Percentiles rank a stretch among this genome's conserved stretches.
Evolutionary conservation across 1,140 invertebrate species (phyloP).

Genomic region (Rhagoletis zephyria): DNA sequence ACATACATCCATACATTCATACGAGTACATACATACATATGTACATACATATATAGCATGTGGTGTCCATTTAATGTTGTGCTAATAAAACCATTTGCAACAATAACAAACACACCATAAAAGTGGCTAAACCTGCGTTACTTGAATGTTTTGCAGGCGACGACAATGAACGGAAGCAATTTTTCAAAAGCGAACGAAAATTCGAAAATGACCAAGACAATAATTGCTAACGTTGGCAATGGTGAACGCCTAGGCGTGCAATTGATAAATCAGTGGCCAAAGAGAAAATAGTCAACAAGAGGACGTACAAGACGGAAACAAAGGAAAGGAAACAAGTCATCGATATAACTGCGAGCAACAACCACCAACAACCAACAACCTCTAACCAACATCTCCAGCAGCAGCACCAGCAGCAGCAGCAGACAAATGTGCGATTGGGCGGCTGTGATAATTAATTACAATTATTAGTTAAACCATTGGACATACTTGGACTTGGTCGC

Average conservation of each 20-base stretch:
- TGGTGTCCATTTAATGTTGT: not conserved
- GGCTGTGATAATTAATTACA: conserved; percentile 71
- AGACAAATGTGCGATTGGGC: conserved; percentile 63
- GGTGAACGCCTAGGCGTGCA: conserved; percentile 14
- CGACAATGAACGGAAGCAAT: conserved; percentile 67
- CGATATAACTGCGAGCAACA: not conserved
- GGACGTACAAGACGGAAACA: conserved; percentile 55
- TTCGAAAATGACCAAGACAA: conserved; percentile 19
- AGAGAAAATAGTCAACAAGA: conserved; percentile 13
- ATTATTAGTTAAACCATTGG: conserved; percentile 61
- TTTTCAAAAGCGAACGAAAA: conserved; percentile 57
- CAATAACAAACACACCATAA: not conserved
- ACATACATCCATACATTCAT: not conserved
- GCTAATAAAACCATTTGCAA: conserved; percentile 8
- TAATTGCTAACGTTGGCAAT: conserved; percentile 3
- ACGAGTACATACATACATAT: not conserved
- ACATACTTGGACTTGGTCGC: conserved; percentile 14
- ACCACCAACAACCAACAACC: not conserved
- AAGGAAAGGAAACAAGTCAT: conserved; percentile 43
- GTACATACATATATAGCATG: not conserved
- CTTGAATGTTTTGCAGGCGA: conserved; percentile 33
- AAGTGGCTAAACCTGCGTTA: conserved; percentile 24
- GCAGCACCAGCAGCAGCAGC: not conserved
- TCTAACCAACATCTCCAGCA: not conserved
- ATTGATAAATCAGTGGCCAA: conserved; percentile 37